Conservation (phyloP, 2,797 vertebrate genomes). For the Centropyge bicolor region DNA sequence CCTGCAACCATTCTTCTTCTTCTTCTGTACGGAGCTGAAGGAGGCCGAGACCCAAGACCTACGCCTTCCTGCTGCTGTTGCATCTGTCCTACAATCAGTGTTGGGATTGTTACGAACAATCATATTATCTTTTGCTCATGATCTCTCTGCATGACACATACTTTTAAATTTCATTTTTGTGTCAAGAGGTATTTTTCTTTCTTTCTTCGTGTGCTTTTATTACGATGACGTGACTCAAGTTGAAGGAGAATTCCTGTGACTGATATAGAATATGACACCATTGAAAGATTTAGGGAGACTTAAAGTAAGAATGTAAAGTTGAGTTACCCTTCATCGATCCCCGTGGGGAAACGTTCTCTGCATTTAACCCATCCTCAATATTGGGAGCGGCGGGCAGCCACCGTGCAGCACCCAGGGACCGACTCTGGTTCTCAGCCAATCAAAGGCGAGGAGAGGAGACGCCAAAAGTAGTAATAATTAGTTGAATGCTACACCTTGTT, state of each 20-base stretch:
- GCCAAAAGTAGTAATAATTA: no score
- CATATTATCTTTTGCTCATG: not conserved
- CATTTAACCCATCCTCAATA: no score
- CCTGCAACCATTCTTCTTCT: slow-evolving; percentile 17
- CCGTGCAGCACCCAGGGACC: no score
- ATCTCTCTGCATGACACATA: not conserved
- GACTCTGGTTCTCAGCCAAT: no score
- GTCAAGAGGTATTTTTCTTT: no score
- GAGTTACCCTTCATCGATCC: no score
- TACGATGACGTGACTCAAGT: no score
- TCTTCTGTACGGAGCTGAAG: slow-evolving; percentile 34
- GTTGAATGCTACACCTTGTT: not conserved
- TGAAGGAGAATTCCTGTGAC: not conserved
- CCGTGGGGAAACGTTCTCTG: no score
- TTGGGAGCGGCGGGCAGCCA: no score
- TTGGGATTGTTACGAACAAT: not conserved
- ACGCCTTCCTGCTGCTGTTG: not conserved
- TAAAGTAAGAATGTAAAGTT: not conserved
- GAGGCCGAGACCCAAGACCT: not conserved
- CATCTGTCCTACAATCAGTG: not conserved
- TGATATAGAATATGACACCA: not conserved
- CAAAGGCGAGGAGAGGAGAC: no score
- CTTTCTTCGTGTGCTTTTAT: no score
- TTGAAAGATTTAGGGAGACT: not conserved
- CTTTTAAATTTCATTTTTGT: no score